Base-by-base conservation (phyloP, 2,888 invertebrate species). In the Tenthredo mesomela region DNA sequence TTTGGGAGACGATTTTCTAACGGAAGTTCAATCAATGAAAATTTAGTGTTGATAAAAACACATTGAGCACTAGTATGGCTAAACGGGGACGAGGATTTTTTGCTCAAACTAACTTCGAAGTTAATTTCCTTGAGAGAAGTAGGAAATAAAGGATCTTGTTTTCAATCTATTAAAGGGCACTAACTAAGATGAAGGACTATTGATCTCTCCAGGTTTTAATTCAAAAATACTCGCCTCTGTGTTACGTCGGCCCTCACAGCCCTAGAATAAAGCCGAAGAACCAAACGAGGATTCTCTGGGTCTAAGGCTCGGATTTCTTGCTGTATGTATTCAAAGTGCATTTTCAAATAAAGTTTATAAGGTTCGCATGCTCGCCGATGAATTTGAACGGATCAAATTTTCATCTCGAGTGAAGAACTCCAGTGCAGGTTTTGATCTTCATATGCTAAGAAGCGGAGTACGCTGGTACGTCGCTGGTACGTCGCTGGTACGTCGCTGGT, bases 111-210 rank as follows among this genome's bases (percentile, higher is more conserved):
- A 61, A 61, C 12, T 61, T 25, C 25, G 25, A 61, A 29, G 61
- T 21, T 61, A 61, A 61, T 61, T 61, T 21, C 25, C 25, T 12
- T 29, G 21, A 61, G 21, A 21, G 61, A 61, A 61, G 61, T 61
- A 12, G 21, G 12, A 10, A 29, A 29, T 25, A 29, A 61, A 61
- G 61, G 25, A 61, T 29, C 61, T 61, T 61, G 61, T 61, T 61
- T 61, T 61, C 61, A 61, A 61, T 61, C 61, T 61, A 61, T 61
- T 29, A 61, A 25, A 25, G 61, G 61, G 61, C 61, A 61, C 61
- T 61, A 61, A 61, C 61, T 25, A 29, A 61, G 61, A 61, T 61
- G 61, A 61, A 61, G 61, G 61, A 10, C 61, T 61, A 61, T 61
- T 61, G 61, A 61, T 61, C 61, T 61, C 10, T 2, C 61, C 61